Evolutionary conservation across 2,797 vertebrate genomes (phyloP), one percentile per base, ranked within the genome.

Genomic region (Danio jaintianensis): DNA sequence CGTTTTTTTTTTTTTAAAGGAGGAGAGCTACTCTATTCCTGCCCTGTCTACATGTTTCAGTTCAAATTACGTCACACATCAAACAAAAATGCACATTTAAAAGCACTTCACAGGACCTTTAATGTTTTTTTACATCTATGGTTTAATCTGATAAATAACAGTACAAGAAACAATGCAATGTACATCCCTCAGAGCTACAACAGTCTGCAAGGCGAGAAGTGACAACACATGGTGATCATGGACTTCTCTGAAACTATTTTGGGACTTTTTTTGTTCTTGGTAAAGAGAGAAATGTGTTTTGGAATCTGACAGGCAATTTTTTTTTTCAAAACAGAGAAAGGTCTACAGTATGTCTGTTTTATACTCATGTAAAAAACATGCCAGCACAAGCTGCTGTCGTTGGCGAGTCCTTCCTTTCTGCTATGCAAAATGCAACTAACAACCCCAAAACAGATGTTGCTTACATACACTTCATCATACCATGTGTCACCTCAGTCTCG

Each of bases 151-250:
- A 29, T 29, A 29, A 3, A 29, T 29, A 29, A 29, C 29, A 29
- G 29, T 29, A 29, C 29, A 29, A 3, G 29, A 29, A 29, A 29
- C 3, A 29, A 29, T 29, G 29, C 29, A 29, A 29, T 29, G 29
- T 29, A 29, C 29, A 29, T 29, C 29, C 29, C 29, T 29, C 29
- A 47, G 7, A 47, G 22, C 42, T 29, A 29, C 53, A 40, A 52
- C n/a, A 20, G 48, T 22, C 20, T 71, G 56, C 50, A n/a, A 71
- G 15, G 59, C 78, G 77, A 61, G 74, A 76, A 80, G 55, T 79
- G 66, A 79, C 64, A 76, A 72, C 52, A 72, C 52, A 75, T 6
- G 3, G 29, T 52, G 1, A 10, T 42, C 15, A 52, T 52, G 48
- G 11, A 13, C 12, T 7, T 12, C 45, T 47, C 40, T 6, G 20